phyloP scores from a whole-genome alignment of 1,140 invertebrate species.

The Ceratitis capitata region DNA sequence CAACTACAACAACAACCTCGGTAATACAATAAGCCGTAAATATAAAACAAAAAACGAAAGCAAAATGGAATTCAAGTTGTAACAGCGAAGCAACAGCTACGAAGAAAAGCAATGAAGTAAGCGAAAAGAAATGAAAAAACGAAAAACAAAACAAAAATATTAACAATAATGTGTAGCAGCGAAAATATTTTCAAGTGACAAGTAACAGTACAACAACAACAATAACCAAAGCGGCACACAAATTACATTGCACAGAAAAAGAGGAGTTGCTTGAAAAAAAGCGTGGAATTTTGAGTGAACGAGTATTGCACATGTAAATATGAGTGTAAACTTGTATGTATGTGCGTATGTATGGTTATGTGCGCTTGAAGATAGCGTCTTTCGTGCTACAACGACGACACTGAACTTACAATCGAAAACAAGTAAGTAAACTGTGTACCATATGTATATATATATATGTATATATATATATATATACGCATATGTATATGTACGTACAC shows the following conservation, averaged over 20 bases:
- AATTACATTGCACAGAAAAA: neutral
- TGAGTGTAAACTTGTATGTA: neutral
- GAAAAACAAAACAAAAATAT: too few species aligned
- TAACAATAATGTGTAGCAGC: too few species aligned
- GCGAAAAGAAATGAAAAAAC: too few species aligned
- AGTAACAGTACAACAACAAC: neutral
- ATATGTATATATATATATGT: neutral
- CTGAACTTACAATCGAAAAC: too few species aligned
- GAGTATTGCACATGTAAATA: neutral
- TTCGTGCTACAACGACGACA: too few species aligned
- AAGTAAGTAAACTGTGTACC: too few species aligned
- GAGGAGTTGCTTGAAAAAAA: neutral
- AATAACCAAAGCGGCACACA: neutral
- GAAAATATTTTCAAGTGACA: neutral
- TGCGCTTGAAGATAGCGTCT: too few species aligned
- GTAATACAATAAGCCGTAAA: neutral
- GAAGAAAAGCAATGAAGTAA: neutral
- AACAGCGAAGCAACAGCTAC: slow-evolving; percentile 12
- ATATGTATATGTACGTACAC: neutral
- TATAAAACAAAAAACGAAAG: neutral
- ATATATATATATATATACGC: neutral
- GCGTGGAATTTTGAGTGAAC: neutral
- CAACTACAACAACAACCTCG: neutral
- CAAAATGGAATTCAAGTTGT: neutral
- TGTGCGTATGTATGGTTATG: too few species aligned